Evolutionary conservation across 1,140 invertebrate genomes (phyloP).

Genomic region (Drosophila bocqueti): DNA sequence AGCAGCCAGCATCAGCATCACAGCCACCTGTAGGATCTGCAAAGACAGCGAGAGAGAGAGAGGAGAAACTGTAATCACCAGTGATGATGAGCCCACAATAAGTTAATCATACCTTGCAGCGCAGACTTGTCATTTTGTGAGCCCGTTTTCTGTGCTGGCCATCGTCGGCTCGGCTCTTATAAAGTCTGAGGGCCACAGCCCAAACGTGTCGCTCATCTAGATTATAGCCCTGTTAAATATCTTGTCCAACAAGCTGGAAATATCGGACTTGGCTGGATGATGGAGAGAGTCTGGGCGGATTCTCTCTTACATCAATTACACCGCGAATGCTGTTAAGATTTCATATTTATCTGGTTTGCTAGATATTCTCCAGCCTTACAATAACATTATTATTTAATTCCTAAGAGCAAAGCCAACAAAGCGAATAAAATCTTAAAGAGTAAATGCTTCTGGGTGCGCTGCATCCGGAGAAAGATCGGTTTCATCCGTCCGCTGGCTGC

Average conservation of each 20-base stretch:
- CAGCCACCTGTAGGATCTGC: constrained; percentile 54
- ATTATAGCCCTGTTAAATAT: constrained; percentile 61
- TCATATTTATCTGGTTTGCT: constrained; percentile 24
- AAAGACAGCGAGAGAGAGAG: constrained; percentile 16
- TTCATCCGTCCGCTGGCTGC: not conserved
- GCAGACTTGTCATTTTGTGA: constrained; percentile 57
- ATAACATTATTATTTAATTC: constrained; percentile 33
- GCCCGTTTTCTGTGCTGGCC: constrained; percentile 40
- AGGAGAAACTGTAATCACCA: not conserved
- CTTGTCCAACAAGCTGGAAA: constrained; percentile 56
- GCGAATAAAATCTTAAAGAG: constrained; percentile 26
- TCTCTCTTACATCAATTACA: constrained; percentile 11
- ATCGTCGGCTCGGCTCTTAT: constrained; percentile 60
- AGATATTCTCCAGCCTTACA: constrained; percentile 10
- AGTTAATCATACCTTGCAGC: constrained; percentile 56
- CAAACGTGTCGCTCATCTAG: constrained; percentile 69
- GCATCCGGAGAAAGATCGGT: constrained; percentile 11
- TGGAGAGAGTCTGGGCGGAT: constrained; percentile 1
- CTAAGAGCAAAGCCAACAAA: constrained; percentile 30
- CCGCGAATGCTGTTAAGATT: constrained; percentile 24
- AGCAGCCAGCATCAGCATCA: constrained; percentile 54
- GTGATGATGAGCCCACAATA: not conserved
- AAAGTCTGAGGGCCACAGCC: constrained; percentile 64
- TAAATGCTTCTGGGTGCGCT: not conserved
- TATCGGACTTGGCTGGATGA: constrained; percentile 32